Percentiles rank a stretch among this genome's conserved stretches.
phyloP scores from a whole-genome alignment of 2,797 vertebrate species.

The Leontopithecus rosalia region DNA sequence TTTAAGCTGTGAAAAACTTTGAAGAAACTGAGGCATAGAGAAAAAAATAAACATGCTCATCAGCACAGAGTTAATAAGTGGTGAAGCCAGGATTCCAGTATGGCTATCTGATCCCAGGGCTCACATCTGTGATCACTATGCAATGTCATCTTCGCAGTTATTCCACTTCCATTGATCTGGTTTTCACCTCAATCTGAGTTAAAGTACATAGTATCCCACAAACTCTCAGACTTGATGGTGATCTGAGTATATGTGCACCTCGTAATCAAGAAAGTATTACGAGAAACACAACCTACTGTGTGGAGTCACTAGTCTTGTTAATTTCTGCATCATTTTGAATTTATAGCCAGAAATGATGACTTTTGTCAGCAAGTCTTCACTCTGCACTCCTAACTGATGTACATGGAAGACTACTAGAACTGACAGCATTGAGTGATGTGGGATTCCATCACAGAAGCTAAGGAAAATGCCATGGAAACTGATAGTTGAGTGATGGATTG shows the following conservation, averaged over 20 bases:
- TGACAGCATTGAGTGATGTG: not conserved
- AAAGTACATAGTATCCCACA: not conserved
- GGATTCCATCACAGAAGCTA: not conserved
- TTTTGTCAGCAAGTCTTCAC: not conserved
- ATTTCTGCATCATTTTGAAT: not conserved
- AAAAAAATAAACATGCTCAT: not conserved
- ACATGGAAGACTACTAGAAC: not conserved
- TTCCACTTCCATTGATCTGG: not conserved
- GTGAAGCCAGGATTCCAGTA: not conserved
- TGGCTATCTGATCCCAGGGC: not conserved
- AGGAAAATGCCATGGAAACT: not conserved
- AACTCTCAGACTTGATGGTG: not conserved
- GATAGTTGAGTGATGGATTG: not conserved
- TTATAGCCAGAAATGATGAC: not conserved
- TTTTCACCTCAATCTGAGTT: not conserved
- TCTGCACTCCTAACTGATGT: not conserved
- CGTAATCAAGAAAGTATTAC: not conserved
- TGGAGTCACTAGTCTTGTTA: not conserved
- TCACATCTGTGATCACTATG: not conserved
- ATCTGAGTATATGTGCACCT: not conserved
- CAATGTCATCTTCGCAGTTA: accelerated
- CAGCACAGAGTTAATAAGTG: not conserved
- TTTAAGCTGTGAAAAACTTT: too few relatives aligned
- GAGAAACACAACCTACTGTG: not conserved
- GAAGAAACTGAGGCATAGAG: not conserved